A percentile compares a stretch with the other conserved stretches of the same genome.
These are phyloP conservation scores for Pygmarrhopalites habei DNA, from an alignment of 1,140 invertebrate species.

Conservation along the genomic window DNA sequence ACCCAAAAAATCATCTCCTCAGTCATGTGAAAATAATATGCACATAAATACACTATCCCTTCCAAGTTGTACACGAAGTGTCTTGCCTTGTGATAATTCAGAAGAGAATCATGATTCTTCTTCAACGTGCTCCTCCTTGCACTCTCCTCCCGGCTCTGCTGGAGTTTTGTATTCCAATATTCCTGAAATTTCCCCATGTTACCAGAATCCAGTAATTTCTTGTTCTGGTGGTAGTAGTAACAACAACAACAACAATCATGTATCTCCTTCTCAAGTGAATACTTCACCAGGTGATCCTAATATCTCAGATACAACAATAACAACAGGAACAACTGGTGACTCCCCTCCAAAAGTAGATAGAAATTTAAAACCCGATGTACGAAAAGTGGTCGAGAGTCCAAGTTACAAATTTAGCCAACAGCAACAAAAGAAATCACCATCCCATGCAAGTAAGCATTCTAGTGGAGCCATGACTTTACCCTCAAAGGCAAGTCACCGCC, in stretches of 20 bases:
- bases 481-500: slow-evolving; percentile 10
- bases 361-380: slow-evolving; percentile 61
- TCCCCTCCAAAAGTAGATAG: slow-evolving; percentile 65
- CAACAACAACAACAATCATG: slow-evolving; percentile 35
- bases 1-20: slow-evolving; percentile 47
- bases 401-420: not conserved
- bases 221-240: slow-evolving; percentile 43
- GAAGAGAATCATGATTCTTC: slow-evolving; percentile 38
- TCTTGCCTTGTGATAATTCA: slow-evolving; percentile 46
- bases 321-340: slow-evolving; percentile 40
- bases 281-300: too few species aligned
- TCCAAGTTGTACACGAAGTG: slow-evolving; percentile 48
- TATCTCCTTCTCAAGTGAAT: slow-evolving; percentile 15
- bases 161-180: slow-evolving; percentile 39
- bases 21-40: slow-evolving; percentile 39
- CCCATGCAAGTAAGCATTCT: not conserved
- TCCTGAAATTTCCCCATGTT: slow-evolving; percentile 41
- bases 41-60: slow-evolving; percentile 57
- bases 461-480: slow-evolving; percentile 33
- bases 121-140: slow-evolving; percentile 44
- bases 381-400: slow-evolving; percentile 9
- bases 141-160: slow-evolving; percentile 29
- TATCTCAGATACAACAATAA: slow-evolving; percentile 31
- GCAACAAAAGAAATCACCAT: not conserved
- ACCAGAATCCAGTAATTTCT: slow-evolving; percentile 43